A percentile compares a stretch with the other conserved stretches of the same genome.
phyloP scores from a whole-genome alignment of 2,888 invertebrate species.

The Baronia brevicornis region DNA sequence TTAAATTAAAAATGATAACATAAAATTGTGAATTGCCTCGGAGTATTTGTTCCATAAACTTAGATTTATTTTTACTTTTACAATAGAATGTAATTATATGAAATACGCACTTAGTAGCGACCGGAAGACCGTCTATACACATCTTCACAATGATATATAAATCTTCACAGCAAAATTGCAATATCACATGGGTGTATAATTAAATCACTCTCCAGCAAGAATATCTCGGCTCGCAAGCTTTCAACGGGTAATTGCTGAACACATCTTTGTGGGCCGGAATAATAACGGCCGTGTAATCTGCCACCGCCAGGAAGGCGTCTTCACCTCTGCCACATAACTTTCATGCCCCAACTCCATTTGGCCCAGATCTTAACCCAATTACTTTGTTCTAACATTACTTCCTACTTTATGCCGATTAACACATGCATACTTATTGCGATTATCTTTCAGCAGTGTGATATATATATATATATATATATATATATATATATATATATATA shows the following conservation, averaged over 20 bases:
- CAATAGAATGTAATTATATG: no score
- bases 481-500: no score
- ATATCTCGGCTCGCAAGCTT: constrained; percentile 12
- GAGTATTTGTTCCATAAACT: no score
- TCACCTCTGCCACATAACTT: constrained; percentile 26
- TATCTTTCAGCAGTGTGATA: not conserved
- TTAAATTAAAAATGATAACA: no score
- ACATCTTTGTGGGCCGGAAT: constrained; percentile 16
- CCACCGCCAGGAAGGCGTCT: constrained; percentile 46
- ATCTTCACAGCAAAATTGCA: constrained; percentile 6
- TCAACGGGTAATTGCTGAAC: constrained; percentile 17
- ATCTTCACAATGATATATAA: constrained; percentile 6
- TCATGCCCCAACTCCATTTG: constrained; percentile 38
- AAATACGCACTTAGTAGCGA: no score
- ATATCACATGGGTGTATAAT: constrained; percentile 8
- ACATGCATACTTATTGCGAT: constrained; percentile 18
- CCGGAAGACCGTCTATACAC: not conserved
- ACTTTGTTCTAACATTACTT: constrained; percentile 30
- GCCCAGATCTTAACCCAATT: constrained; percentile 41
- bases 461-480: no score
- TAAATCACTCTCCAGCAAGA: constrained; percentile 12
- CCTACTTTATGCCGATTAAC: constrained; percentile 37
- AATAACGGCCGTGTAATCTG: constrained; percentile 13
- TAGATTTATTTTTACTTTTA: no score
- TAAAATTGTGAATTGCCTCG: no score